Percentiles rank a stretch among this genome's conserved stretches.
Conservation (phyloP, 2,113 vertebrate genomes). For the Paramisgurnus dabryanus region DNA sequence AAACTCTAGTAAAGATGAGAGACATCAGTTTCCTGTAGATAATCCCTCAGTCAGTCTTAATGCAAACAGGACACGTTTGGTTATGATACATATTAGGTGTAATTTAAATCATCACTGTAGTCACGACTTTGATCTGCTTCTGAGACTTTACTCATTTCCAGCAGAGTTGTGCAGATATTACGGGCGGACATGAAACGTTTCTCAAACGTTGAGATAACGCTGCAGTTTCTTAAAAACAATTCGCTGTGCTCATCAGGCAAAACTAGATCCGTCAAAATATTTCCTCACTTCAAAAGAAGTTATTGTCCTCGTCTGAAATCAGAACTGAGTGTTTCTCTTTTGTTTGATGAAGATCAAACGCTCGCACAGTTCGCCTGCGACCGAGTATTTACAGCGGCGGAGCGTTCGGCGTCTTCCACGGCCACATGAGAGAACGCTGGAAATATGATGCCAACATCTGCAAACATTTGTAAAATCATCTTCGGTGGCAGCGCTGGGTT, state of each 20-base stretch:
- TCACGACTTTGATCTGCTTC: constrained; percentile 20
- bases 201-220: constrained; percentile 41
- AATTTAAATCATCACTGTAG: constrained; percentile 34
- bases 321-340: constrained; percentile 67
- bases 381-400: constrained; percentile 70
- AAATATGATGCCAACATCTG: constrained; percentile 80
- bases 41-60: background rate
- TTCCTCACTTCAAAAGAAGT: constrained; percentile 72
- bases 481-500: constrained; percentile 56
- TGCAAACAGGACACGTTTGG: constrained; percentile 20
- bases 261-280: constrained; percentile 63
- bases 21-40: background rate
- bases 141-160: constrained; percentile 49
- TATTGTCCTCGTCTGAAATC: constrained; percentile 73
- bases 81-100: constrained; percentile 29
- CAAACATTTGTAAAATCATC: constrained; percentile 79
- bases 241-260: constrained; percentile 63
- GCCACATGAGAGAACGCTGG: constrained; percentile 71
- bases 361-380: constrained; percentile 66
- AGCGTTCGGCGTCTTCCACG: constrained; percentile 67
- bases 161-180: constrained; percentile 44
- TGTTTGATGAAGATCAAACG: constrained; percentile 72
- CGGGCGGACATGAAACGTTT: constrained; percentile 40
- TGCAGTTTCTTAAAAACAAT: constrained; percentile 26
- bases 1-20: background rate